Conservation (phyloP, 2,113 vertebrate genomes). For the Uria lomvia region DNA sequence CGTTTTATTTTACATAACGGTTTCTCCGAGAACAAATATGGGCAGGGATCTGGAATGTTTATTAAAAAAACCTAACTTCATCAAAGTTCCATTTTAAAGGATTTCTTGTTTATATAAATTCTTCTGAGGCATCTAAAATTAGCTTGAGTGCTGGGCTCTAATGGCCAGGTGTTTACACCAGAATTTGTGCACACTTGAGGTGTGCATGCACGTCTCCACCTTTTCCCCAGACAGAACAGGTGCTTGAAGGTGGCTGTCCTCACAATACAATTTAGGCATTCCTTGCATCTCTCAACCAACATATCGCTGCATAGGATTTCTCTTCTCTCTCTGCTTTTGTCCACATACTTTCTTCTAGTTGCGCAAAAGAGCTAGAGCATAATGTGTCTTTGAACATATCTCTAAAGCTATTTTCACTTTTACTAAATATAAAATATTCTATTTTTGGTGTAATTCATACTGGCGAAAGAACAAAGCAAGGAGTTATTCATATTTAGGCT, state of each 20-base stretch:
- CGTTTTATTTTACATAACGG: not conserved
- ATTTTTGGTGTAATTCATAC: not conserved
- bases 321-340: not conserved
- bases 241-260: not conserved
- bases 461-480: not conserved
- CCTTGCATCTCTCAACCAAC: not conserved
- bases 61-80: not conserved
- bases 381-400: not conserved
- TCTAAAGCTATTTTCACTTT: not conserved
- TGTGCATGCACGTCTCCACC: not conserved
- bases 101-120: not conserved
- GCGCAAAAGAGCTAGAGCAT: not conserved
- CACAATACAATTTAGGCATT: not conserved
- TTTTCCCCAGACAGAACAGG: not conserved
- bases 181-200: not conserved
- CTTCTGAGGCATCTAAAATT: not conserved
- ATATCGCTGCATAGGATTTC: not conserved
- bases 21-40: not conserved
- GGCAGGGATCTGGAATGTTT: not conserved
- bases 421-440: not conserved
- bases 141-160: not conserved
- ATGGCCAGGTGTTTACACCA: not conserved
- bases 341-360: not conserved
- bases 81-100: not conserved
- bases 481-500: not conserved